Evolutionary conservation across 2,797 vertebrate genomes (phyloP).

Genomic region (Coregonus suidteri): DNA sequence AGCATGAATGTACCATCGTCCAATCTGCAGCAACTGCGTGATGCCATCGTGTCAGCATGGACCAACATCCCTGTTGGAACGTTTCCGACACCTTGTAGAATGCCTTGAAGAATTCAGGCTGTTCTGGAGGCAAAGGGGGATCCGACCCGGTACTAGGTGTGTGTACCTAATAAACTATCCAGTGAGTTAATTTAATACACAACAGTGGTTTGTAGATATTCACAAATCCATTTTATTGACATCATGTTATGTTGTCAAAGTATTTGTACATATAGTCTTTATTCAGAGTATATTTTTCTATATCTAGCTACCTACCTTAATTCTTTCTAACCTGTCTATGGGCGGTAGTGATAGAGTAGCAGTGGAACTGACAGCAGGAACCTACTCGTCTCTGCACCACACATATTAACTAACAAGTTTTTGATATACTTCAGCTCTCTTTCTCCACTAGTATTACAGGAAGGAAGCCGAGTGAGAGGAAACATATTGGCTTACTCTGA

Average conservation of each 20-base stretch:
- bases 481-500: conserved; percentile 34
- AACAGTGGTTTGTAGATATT: neutral
- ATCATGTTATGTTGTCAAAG: neutral
- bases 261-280: conserved; percentile 13
- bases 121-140: no score
- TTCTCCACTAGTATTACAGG: conserved; percentile 45
- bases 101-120: no score
- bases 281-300: no score
- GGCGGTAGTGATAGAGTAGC: neutral
- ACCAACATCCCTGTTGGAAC: no score
- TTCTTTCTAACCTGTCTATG: neutral
- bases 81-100: no score
- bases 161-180: no score
- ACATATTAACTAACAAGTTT: conserved; percentile 32
- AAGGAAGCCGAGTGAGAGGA: conserved; percentile 38
- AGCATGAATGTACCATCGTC: neutral
- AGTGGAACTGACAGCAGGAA: neutral
- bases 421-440: conserved; percentile 44
- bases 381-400: neutral
- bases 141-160: no score
- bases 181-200: neutral
- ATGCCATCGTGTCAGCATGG: no score
- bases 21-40: no score
- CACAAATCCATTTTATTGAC: neutral
- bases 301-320: conserved; percentile 9